Percentiles rank a stretch among this genome's conserved stretches.
These are phyloP conservation scores for Chrysodeixis includens DNA, from an alignment of 2,888 invertebrate genomes.

Conservation along the genomic window DNA sequence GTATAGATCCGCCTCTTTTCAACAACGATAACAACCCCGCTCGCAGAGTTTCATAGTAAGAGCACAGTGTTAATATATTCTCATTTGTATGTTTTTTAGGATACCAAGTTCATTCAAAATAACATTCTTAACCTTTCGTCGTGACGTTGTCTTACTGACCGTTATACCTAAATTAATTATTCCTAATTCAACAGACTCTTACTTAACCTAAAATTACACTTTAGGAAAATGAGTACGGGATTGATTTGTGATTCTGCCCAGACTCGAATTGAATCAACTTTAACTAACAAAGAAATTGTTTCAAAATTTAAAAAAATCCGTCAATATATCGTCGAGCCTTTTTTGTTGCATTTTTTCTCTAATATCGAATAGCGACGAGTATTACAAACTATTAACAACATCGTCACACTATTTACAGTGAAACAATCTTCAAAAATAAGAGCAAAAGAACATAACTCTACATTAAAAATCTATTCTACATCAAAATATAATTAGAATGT, in stretches of 20 bases:
- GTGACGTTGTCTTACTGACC: background rate
- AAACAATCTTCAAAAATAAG: background rate
- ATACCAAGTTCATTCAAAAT: background rate
- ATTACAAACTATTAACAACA: background rate
- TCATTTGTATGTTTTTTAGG: background rate
- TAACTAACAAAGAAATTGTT: too few species aligned
- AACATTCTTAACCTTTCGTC: background rate
- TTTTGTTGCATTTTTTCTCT: background rate
- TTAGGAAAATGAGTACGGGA: background rate
- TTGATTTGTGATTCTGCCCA: background rate
- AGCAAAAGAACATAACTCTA: background rate
- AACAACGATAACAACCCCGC: too few species aligned
- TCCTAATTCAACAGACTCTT: background rate
- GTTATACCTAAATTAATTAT: background rate
- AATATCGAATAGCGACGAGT: background rate
- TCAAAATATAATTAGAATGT: conserved; percentile 6
- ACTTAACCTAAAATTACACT: background rate
- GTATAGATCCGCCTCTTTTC: too few species aligned
- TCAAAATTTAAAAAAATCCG: too few species aligned
- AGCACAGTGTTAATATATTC: too few species aligned
- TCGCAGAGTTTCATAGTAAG: too few species aligned
- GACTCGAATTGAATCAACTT: too few species aligned
- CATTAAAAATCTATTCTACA: background rate
- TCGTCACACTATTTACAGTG: background rate
- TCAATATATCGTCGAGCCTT: too few species aligned